Evolutionary conservation across 2,888 invertebrate genomes (phyloP).

Genomic region (Petrolisthes manimaculis): DNA sequence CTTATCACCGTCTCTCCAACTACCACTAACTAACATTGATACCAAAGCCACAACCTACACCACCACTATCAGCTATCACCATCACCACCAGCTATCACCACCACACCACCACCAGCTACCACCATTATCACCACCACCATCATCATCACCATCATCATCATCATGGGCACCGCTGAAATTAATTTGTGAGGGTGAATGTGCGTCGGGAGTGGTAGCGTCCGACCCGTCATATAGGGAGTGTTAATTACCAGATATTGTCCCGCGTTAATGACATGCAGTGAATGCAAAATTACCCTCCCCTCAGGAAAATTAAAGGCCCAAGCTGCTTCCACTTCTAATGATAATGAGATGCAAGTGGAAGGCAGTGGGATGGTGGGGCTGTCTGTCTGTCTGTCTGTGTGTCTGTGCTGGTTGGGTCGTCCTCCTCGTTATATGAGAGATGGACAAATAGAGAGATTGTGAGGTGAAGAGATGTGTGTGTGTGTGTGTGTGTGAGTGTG

Average conservation of each 20-base stretch:
- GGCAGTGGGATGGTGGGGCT: slow-evolving; percentile 13
- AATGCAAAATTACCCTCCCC: slow-evolving; percentile 60
- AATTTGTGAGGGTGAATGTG: slow-evolving; percentile 50
- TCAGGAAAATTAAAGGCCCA: slow-evolving; percentile 61
- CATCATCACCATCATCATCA: slow-evolving; percentile 42
- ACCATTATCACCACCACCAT: slow-evolving; percentile 23
- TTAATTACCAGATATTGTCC: slow-evolving; percentile 64
- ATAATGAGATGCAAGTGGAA: slow-evolving; percentile 60
- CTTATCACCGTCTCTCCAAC: no score
- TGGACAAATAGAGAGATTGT: slow-evolving; percentile 37
- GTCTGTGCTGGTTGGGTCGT: no score
- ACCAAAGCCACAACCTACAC: not conserved
- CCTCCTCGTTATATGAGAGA: slow-evolving; percentile 44
- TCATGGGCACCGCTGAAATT: slow-evolving; percentile 46
- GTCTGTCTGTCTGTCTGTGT: not conserved
- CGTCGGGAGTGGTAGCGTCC: not conserved
- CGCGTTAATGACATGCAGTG: slow-evolving; percentile 58
- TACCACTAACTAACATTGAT: no score
- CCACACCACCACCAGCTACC: not conserved
- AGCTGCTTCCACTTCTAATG: slow-evolving; percentile 54
- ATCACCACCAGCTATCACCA: not conserved
- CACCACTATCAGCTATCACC: not conserved
- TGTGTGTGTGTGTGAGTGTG: not conserved
- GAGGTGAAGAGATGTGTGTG: slow-evolving; percentile 15
- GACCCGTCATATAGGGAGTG: slow-evolving; percentile 51